Evolutionary conservation across 2,797 vertebrate genomes (phyloP), one percentile per base, ranked within the genome.

Genomic region (Danio albolineatus): DNA sequence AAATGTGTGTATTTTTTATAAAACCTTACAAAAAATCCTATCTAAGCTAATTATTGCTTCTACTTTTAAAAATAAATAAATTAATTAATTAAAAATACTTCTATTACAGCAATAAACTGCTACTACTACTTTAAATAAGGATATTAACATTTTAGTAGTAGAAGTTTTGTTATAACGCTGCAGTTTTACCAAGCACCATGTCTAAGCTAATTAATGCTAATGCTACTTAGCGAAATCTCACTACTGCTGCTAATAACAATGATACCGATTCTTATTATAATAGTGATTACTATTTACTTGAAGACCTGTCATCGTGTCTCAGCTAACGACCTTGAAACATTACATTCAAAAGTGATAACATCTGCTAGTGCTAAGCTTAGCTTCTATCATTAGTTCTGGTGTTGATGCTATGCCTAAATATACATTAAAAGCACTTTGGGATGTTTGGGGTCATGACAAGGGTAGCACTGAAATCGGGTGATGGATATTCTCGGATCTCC

Each of bases 381-480:
- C 62, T 49, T 9, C 44, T 19, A 82, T 78, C 43, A 59, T 77
- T 65, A 56, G 39, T 13, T 9, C 16, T 46, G 53, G 21, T 66
- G 60, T 65, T 77, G 67, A 78, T 49, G 66, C 10, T 76, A 82
- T 75, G 70, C 41, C 75, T 78, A 70, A 77, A 78, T 69, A 82
- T 77, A 72, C 74, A 78, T 76, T 72, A 73, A 79, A 79, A 73
- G 39, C 60, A 56, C 78, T 79, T 73, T 19, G 69, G 69, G 69
- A 79, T 75, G 56, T 79, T 75, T 61, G 41, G 41, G 77, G 77
- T 70, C 71, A 54, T 56, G 72, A 74, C 60, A 75, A 64, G 70
- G 77, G 46, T 74, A 71, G 21, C 4, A 1, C 21, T 70, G 72
- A 61, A 48, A 60, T 71, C 44, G 14, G 12, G 38, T 76, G 79